Evolutionary conservation across 2,113 vertebrate species (phyloP).

Genomic region (Apeltes quadracus): DNA sequence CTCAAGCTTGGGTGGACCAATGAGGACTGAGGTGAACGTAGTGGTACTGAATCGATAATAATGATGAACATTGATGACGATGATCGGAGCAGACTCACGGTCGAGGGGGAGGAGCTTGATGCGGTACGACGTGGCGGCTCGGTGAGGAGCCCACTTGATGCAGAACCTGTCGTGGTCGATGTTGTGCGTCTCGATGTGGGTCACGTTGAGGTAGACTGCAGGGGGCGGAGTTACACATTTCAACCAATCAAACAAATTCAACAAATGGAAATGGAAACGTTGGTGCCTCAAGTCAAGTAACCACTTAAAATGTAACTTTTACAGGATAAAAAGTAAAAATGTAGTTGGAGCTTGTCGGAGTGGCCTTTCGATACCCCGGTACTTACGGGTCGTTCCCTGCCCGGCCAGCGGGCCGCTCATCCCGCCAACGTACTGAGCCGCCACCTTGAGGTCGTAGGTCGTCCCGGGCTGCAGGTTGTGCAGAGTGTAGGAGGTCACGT

Average conservation of each 20-base stretch:
- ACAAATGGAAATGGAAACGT: too few relatives aligned
- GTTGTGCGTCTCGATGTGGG: conserved; percentile 88
- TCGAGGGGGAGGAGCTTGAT: conserved; percentile 89
- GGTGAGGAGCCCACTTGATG: conserved; percentile 89
- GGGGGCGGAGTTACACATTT: neutral
- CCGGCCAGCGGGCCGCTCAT: conserved; percentile 86
- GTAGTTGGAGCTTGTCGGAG: too few relatives aligned
- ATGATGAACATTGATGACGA: neutral
- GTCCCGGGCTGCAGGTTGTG: conserved; percentile 94
- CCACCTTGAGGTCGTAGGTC: conserved; percentile 90
- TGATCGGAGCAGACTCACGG: conserved; percentile 76
- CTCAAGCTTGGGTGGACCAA: too few relatives aligned
- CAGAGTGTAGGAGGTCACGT: conserved; percentile 89
- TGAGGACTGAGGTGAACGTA: too few relatives aligned
- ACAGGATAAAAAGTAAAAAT: too few relatives aligned
- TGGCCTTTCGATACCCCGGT: neutral
- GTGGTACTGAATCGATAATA: too few relatives aligned
- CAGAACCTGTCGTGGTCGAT: conserved; percentile 91
- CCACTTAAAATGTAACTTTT: too few relatives aligned
- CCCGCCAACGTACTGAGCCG: conserved; percentile 91
- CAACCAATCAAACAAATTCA: neutral
- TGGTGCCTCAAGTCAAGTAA: too few relatives aligned
- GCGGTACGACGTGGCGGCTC: conserved; percentile 93
- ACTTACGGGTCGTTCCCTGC: conserved; percentile 91
- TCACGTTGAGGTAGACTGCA: conserved; percentile 94